These are phyloP conservation scores for Abrostola tripartita DNA, from an alignment of 2,888 invertebrate species.

Conservation along the genomic window DNA sequence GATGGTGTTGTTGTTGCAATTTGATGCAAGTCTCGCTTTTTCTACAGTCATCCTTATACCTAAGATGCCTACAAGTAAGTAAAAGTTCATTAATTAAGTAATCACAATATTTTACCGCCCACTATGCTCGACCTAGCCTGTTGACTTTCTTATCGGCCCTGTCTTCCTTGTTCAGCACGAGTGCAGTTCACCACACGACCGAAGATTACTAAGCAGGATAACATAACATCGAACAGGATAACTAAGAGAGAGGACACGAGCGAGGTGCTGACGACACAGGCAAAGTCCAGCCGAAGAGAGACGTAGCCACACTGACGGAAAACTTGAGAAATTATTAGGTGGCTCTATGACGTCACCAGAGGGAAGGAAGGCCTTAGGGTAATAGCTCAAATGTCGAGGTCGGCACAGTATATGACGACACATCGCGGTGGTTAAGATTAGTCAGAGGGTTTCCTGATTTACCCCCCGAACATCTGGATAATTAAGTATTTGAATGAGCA, in stretches of 20 bases:
- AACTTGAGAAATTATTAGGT: conserved; percentile 32
- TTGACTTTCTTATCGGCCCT: no score
- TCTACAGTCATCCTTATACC: no score
- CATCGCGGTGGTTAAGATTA: background rate
- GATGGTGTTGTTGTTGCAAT: no score
- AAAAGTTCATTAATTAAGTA: no score
- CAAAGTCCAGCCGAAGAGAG: conserved; percentile 31
- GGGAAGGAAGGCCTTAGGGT: conserved; percentile 48
- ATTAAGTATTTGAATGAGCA: no score
- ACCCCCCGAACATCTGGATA: no score
- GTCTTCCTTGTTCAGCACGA: no score
- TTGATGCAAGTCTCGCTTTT: no score
- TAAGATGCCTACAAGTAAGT: no score
- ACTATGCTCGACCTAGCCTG: no score
- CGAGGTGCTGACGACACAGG: conserved; percentile 32
- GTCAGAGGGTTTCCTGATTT: background rate
- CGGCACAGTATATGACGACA: background rate
- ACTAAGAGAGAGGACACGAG: conserved; percentile 32
- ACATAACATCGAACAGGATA: conserved; percentile 34
- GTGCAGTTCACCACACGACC: no score
- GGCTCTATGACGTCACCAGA: conserved; percentile 36
- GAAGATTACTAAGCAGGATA: background rate
- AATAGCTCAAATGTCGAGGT: conserved; percentile 31
- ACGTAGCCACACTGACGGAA: conserved; percentile 33
- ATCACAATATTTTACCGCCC: no score